Conservation (phyloP, 2,113 vertebrate species). For the Ammospiza nelsoni region DNA sequence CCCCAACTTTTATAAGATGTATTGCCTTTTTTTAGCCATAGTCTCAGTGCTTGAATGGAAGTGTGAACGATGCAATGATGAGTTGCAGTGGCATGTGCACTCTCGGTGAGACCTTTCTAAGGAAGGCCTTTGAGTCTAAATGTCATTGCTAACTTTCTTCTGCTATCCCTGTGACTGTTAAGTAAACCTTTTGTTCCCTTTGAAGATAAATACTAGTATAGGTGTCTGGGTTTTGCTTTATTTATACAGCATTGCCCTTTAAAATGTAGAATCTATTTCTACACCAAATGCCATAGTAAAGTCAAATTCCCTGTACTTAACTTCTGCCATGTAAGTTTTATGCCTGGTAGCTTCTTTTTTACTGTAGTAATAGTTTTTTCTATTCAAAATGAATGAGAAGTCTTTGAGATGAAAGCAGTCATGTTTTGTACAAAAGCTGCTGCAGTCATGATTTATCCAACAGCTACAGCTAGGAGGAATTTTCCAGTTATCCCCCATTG, state of each 20-base stretch:
- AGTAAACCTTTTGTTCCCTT: slow-evolving; percentile 24
- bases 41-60: neutral
- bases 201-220: slow-evolving; percentile 8
- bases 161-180: neutral
- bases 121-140: slow-evolving; percentile 22
- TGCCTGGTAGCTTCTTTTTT: neutral
- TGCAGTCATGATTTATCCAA: neutral
- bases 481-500: neutral
- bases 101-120: neutral
- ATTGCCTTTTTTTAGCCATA: neutral
- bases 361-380: neutral
- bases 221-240: neutral
- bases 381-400: neutral
- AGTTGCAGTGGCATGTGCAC: neutral
- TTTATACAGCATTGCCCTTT: slow-evolving; percentile 50
- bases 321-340: neutral
- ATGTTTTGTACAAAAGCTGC: neutral
- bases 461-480: neutral
- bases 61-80: neutral
- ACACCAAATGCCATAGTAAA: slow-evolving; percentile 26
- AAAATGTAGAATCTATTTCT: slow-evolving; percentile 31
- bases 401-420: neutral
- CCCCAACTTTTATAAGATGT: neutral
- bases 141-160: slow-evolving; percentile 3
- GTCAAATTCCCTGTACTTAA: neutral